Evolutionary conservation across 2,113 vertebrate species (phyloP).

Genomic region (Cyrtonyx montezumae): DNA sequence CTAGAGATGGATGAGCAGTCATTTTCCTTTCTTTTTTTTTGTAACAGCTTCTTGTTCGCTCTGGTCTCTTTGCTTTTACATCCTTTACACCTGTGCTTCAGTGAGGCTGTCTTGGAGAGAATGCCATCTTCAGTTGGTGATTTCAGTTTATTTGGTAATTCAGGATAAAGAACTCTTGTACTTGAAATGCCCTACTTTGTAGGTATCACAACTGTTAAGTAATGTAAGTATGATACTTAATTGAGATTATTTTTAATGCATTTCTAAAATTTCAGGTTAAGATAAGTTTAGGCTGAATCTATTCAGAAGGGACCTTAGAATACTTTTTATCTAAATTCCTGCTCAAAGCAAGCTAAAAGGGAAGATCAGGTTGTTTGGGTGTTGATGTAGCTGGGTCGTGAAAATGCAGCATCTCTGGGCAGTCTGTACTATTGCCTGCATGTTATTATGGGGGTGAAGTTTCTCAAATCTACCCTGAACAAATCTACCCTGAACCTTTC

Average conservation of each 20-base stretch:
- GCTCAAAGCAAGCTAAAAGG: neutral
- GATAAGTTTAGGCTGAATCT: neutral
- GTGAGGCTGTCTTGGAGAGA: neutral
- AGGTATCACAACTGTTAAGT: slow-evolving; percentile 23
- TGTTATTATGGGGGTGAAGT: neutral
- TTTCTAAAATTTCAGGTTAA: slow-evolving; percentile 3
- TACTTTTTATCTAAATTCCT: neutral
- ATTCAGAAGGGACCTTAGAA: neutral
- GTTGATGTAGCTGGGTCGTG: neutral
- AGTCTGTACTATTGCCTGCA: rapidly evolving
- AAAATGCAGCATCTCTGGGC: neutral
- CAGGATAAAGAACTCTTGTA: slow-evolving; percentile 32
- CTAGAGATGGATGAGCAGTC: too few species aligned
- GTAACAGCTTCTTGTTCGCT: too few species aligned
- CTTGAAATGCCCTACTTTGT: slow-evolving; percentile 18
- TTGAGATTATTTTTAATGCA: neutral
- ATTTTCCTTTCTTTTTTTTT: too few species aligned
- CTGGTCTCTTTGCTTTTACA: too few species aligned
- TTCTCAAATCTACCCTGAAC: neutral
- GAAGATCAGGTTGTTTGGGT: neutral
- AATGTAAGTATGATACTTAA: neutral
- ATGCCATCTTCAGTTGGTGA: slow-evolving; percentile 15
- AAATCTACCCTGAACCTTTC: neutral
- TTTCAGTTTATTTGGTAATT: slow-evolving; percentile 57
- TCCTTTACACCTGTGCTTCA: neutral